Evolutionary conservation across 2,113 vertebrate species (phyloP).

Genomic region (Fregata magnificens): DNA sequence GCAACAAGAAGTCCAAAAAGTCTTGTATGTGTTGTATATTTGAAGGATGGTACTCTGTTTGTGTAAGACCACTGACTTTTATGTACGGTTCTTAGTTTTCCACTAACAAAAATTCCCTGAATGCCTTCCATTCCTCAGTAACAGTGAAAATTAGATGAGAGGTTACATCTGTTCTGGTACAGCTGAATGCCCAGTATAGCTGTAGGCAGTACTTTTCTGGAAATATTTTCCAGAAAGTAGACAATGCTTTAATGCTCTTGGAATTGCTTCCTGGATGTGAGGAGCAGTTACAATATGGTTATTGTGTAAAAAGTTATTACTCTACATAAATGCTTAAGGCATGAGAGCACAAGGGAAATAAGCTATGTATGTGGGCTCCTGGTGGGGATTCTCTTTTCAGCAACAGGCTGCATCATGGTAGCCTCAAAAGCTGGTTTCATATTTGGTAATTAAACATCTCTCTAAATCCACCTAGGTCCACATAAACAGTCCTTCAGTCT

Average conservation of each 20-base stretch:
- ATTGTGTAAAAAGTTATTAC: neutral
- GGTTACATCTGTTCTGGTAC: neutral
- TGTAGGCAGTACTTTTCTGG: neutral
- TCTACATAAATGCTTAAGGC: neutral
- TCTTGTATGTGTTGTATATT: neutral
- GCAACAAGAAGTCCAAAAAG: neutral
- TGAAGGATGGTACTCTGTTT: neutral
- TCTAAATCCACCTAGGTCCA: neutral
- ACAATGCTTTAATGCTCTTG: neutral
- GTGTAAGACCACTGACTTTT: neutral
- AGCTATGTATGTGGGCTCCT: neutral
- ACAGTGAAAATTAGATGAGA: neutral
- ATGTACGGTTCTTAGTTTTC: neutral
- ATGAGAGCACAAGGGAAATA: neutral
- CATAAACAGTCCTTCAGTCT: neutral
- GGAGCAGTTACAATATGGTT: neutral
- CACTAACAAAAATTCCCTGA: neutral
- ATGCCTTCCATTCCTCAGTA: neutral
- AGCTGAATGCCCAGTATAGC: neutral
- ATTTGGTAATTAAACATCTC: neutral
- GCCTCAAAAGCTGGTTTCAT: neutral
- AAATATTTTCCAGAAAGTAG: neutral
- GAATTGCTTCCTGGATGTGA: neutral
- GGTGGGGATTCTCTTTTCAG: neutral
- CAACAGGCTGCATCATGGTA: neutral